Base-by-base conservation (phyloP, 2,113 vertebrate species). In the Clinocottus analis region DNA sequence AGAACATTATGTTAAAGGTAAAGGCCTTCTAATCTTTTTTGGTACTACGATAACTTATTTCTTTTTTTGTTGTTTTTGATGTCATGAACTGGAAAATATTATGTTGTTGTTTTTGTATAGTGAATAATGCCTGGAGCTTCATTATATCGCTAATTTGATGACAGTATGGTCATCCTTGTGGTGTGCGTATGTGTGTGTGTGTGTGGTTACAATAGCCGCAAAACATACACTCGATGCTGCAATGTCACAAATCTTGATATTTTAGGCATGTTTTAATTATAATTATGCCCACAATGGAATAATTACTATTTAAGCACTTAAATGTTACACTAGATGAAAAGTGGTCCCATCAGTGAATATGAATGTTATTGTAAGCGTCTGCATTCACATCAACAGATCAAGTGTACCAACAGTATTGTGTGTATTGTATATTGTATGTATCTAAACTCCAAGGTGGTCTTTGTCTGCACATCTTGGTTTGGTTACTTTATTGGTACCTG, bases 21-120 rank as follows among this genome's bases (percentile, higher is more conserved):
- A 77, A 47, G 27, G 31, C 58, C 53, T 79, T 85, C 56, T 78
- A 13, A 33, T 68, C n/a, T 76, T 79, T 29, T 90, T 85, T 69
- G 55, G 75, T 87, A 76, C 71, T 73, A 77, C 56, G 64, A 63
- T 94, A 95, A 95, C 77, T 94, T 93, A 93, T 94, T 94, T 80
- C 87, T 68, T 63, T 78, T 77, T 60, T 90, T 73, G 77, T 82
- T 83, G 78, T 90, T 86, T 92, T 87, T 92, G 87, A 85, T 90
- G 87, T 86, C 59, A 56, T 74, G 82, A 92, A 93, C 90, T 94
- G 92, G 90, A 94, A 87, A 70, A 75, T 75, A 70, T 59, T 62
- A 31, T 80, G 68, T 74, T 80, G 58, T 73, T 82, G 56, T 45
- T 80, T 87, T 82, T 90, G 89, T 85, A 87, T 65, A 79, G 75